A percentile compares a stretch with the other conserved stretches of the same genome.
These are phyloP conservation scores for Calycopis cecrops DNA, from an alignment of 1,140 invertebrate genomes.

Conservation along the genomic window DNA sequence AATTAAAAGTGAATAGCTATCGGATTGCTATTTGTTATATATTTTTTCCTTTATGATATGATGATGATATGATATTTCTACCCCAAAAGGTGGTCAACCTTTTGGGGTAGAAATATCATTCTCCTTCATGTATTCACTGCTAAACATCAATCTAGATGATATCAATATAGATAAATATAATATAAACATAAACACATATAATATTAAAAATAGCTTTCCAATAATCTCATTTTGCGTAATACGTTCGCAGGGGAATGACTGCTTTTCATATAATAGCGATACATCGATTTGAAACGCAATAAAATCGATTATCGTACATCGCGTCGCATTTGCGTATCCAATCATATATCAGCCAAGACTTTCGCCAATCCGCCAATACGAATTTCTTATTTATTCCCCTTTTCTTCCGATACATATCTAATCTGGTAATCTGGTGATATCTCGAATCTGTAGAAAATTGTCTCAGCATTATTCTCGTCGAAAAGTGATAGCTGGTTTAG, in stretches of 20 bases:
- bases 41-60: no score
- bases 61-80: no score
- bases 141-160: no score
- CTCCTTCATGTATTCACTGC: no score
- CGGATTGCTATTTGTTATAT: no score
- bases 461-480: neutral
- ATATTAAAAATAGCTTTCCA: neutral
- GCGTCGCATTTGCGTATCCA: constrained; percentile 10
- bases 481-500: neutral
- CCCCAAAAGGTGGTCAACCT: no score
- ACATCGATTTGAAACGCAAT: constrained; percentile 10
- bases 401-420: constrained; percentile 11
- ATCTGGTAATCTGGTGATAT: constrained; percentile 6
- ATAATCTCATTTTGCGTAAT: neutral
- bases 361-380: neutral
- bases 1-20: no score
- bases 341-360: constrained; percentile 10
- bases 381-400: constrained; percentile 1
- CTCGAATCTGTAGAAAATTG: constrained; percentile 1
- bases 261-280: constrained; percentile 11
- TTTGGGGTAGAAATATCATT: no score
- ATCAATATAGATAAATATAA: no score
- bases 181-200: no score
- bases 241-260: no score
- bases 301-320: neutral